These are phyloP conservation scores for Aurelia sp. DNA, from an alignment of 30 jellyfish, hydroid and myxozoan genomes.

Conservation along the genomic window DNA sequence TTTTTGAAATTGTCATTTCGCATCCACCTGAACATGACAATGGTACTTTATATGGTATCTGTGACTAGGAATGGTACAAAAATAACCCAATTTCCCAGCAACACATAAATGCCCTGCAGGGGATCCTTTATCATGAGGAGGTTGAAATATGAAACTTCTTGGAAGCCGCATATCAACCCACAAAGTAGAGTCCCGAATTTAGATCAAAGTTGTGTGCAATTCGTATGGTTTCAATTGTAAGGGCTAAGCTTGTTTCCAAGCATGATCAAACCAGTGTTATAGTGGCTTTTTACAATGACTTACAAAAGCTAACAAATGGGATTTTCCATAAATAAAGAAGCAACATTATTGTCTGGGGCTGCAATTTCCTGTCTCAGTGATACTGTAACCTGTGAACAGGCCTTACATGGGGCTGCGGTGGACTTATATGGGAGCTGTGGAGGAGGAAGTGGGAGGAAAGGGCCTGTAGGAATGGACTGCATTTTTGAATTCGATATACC, in stretches of 20 bases:
- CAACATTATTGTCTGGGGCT: not conserved
- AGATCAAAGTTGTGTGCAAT: slow-evolving; percentile 4
- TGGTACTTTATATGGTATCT: slow-evolving; percentile 21
- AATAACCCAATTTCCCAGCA: not conserved
- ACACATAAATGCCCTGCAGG: slow-evolving; percentile 6
- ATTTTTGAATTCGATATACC: no score
- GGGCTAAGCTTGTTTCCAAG: slow-evolving; percentile 6
- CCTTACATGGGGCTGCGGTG: no score
- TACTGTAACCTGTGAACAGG: no score
- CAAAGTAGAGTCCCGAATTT: slow-evolving; percentile 3
- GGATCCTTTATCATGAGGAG: slow-evolving; percentile 29
- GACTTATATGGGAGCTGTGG: no score
- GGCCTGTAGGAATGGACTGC: no score
- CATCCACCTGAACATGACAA: not conserved
- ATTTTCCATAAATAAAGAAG: not conserved
- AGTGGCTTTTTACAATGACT: not conserved
- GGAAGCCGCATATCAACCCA: slow-evolving; percentile 19
- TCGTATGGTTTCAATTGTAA: slow-evolving; percentile 14
- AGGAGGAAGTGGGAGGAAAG: no score
- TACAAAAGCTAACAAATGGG: not conserved
- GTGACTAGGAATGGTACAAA: slow-evolving; percentile 11
- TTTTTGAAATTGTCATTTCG: not conserved
- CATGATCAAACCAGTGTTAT: not conserved
- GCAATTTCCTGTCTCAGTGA: slow-evolving; percentile 19
- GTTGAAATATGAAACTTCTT: slow-evolving; percentile 34